Evolutionary conservation across 2,113 vertebrate species (phyloP).

Genomic region (Circaetus gallicus): DNA sequence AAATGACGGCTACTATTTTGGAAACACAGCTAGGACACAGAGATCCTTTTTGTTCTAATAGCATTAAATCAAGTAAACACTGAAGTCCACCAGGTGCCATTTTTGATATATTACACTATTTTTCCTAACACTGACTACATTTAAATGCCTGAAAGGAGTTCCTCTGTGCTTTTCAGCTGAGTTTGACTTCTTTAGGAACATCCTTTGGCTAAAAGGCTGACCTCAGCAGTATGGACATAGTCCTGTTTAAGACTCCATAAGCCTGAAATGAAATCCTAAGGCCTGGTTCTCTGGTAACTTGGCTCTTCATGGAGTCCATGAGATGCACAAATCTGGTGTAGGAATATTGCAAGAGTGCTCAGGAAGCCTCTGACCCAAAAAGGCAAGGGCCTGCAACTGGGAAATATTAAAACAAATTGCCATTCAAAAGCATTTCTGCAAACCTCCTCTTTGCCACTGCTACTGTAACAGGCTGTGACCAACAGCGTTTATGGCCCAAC

Average conservation of each 20-base stretch:
- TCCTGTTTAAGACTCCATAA: background rate
- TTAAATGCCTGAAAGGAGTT: background rate
- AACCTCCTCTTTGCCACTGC: background rate
- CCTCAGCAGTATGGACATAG: background rate
- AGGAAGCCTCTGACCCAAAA: background rate
- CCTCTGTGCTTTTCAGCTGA: background rate
- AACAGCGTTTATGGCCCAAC: background rate
- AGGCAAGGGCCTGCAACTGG: background rate
- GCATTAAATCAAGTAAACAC: background rate
- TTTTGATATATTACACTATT: background rate
- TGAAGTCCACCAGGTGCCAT: background rate
- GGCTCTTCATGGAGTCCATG: background rate
- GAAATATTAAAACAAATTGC: background rate
- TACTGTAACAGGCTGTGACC: background rate
- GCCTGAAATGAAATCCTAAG: background rate
- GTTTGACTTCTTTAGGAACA: background rate
- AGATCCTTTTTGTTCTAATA: conserved; percentile 2
- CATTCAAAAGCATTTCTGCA: background rate
- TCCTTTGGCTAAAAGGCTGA: background rate
- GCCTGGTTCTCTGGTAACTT: background rate
- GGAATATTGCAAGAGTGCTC: background rate
- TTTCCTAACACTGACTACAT: background rate
- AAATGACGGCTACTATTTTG: conserved; percentile 46
- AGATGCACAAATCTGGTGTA: background rate
- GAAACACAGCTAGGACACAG: conserved; percentile 56